phyloP scores from a whole-genome alignment of 2,113 vertebrate genomes.

The Theropithecus gelada region DNA sequence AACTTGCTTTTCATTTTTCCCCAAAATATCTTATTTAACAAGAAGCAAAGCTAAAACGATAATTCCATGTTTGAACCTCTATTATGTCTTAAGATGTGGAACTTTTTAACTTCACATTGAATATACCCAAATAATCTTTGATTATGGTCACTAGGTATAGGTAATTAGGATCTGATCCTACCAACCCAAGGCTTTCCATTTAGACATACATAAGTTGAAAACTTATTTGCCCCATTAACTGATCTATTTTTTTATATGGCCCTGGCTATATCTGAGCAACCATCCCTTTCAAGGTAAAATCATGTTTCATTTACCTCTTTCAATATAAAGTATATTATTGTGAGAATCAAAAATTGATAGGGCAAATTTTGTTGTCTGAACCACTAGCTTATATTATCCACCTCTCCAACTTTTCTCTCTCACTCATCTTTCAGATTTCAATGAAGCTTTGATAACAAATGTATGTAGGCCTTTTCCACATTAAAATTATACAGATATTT shows the following conservation, averaged over 20 bases:
- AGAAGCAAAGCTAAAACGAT: neutral
- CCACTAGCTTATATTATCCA: neutral
- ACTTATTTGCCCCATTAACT: neutral
- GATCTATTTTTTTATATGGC: neutral
- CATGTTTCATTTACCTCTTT: neutral
- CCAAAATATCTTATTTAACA: neutral
- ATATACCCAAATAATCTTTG: neutral
- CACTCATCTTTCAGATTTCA: neutral
- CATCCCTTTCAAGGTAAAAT: neutral
- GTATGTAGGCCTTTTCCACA: neutral
- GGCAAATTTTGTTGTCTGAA: neutral
- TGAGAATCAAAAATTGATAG: neutral
- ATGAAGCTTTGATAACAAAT: neutral
- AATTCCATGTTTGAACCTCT: neutral
- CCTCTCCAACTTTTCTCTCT: neutral
- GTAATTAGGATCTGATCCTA: neutral
- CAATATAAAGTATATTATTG: neutral
- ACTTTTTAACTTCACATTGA: neutral
- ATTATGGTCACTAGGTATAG: neutral
- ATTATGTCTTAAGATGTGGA: neutral
- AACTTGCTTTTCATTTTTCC: neutral
- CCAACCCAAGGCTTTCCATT: neutral
- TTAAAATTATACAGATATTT: neutral
- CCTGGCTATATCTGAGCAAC: neutral
- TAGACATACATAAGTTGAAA: neutral